Base-by-base conservation (phyloP, 2,113 vertebrate genomes). In the Leuciscus idus region DNA sequence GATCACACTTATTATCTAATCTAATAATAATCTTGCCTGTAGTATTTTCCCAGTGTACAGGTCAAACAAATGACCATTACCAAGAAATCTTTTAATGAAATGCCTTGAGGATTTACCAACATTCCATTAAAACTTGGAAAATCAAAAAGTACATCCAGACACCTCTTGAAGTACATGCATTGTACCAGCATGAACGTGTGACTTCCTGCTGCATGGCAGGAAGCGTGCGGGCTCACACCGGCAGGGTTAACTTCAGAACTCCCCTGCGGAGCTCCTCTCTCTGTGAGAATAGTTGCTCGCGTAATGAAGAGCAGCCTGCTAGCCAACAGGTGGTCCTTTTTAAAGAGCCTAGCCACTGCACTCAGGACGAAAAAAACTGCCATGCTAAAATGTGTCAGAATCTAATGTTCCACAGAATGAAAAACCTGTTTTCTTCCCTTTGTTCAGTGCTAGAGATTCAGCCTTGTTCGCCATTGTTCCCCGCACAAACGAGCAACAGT, bases 291-390 rank as follows among this genome's bases (percentile, higher is more conserved):
- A 95, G 96, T 95, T 95, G 88, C 92, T 97, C 95, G 96, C 96
- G 95, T 97, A 98, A 97, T 97, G 96, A 97, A 96, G 94, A 96
- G 97, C 97, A 96, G 93, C 93, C 94, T 92, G 91, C 94, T 91
- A 94, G 93, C 96, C 98, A 98, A 99, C 98, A 99, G 98, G 98
- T 99, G 98, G 98, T 96, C 98, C 96, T 98, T 98, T 98, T 97
- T 97, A 88, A 95, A 96, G 95, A 95, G 95, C 95, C 95, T 95
- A 97, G 96, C 96, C 95, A 96, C 95, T 96, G 97, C 96, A 97
- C 97, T 98, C 93, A 73, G 96, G 94, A 95, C 95, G 95, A 72
- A 57, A 87, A 84, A 96, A 96, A 95, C 91, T 95, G 95, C 94
- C 93, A 93, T 91, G 93, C 93, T 95, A 95, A 95, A 96, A 96